Conservation (phyloP, 1,140 invertebrate species). For the Drusus annulatus region DNA sequence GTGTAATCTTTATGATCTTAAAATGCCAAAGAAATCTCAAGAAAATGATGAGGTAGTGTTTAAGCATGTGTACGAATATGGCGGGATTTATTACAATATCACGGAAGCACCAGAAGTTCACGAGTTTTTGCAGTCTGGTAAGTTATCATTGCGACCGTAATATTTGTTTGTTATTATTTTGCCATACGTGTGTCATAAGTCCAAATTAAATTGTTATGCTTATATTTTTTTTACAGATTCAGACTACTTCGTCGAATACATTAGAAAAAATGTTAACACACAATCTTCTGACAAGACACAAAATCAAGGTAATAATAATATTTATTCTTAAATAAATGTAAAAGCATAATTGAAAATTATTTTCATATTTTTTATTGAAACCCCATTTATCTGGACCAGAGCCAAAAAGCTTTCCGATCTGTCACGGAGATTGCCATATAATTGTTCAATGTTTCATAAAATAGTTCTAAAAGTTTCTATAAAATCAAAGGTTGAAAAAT, state of each 20-base stretch:
- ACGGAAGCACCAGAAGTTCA: background rate
- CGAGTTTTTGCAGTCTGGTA: background rate
- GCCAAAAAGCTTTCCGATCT: no score
- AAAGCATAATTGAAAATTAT: no score
- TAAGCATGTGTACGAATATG: background rate
- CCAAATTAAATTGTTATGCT: background rate
- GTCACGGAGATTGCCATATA: no score
- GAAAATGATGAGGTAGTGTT: constrained; percentile 6
- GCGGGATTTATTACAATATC: background rate
- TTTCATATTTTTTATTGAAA: no score
- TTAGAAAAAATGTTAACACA: background rate
- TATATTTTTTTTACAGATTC: background rate
- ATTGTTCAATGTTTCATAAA: no score
- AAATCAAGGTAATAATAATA: no score
- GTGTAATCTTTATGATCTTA: no score
- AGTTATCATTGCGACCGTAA: background rate
- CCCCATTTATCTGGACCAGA: no score
- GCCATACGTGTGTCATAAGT: background rate
- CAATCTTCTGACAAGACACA: no score
- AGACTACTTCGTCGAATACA: background rate
- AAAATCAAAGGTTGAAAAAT: no score
- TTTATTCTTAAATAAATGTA: no score
- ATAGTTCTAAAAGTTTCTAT: no score
- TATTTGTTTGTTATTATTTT: background rate
- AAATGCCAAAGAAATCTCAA: background rate